Conservation (phyloP, 2,113 vertebrate species). For the Leiothrix lutea region DNA sequence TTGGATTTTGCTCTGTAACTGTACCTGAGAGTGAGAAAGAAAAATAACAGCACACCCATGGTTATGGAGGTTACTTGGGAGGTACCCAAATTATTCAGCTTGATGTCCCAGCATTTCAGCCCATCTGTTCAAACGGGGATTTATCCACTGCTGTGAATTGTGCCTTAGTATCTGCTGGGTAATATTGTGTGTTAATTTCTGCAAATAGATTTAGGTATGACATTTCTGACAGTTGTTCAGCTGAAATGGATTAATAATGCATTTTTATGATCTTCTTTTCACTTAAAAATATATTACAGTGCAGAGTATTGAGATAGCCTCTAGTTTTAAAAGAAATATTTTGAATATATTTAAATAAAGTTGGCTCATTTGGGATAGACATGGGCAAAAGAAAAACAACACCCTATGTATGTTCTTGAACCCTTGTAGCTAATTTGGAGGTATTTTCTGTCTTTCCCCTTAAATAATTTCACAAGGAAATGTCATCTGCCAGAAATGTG, state of each 20-base stretch:
- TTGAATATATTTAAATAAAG: not conserved
- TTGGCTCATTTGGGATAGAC: not conserved
- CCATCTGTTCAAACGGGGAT: slow-evolving; percentile 64
- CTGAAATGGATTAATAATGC: slow-evolving; percentile 54
- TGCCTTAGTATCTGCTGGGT: slow-evolving; percentile 11
- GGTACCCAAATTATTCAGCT: slow-evolving; percentile 55
- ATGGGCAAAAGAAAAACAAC: not conserved
- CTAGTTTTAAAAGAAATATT: not conserved
- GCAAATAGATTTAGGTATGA: slow-evolving; percentile 53
- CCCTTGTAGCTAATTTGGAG: not conserved
- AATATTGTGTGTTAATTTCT: slow-evolving; percentile 53
- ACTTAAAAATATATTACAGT: slow-evolving; percentile 13
- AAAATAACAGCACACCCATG: slow-evolving; percentile 11
- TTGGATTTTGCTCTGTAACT: not conserved
- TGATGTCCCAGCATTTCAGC: slow-evolving; percentile 46
- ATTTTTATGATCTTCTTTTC: slow-evolving; percentile 45
- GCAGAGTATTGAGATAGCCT: not conserved
- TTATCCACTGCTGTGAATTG: slow-evolving; percentile 17
- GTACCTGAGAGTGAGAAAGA: not conserved
- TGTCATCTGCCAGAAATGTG: not conserved
- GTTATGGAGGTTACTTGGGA: slow-evolving; percentile 54
- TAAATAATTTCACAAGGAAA: not conserved
- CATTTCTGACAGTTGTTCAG: slow-evolving; percentile 58
- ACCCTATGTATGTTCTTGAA: not conserved
- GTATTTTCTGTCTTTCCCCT: not conserved